A percentile compares a stretch with the other conserved stretches of the same genome.
phyloP scores from a whole-genome alignment of 2,888 invertebrate genomes.

The Antheraea yamamai region DNA sequence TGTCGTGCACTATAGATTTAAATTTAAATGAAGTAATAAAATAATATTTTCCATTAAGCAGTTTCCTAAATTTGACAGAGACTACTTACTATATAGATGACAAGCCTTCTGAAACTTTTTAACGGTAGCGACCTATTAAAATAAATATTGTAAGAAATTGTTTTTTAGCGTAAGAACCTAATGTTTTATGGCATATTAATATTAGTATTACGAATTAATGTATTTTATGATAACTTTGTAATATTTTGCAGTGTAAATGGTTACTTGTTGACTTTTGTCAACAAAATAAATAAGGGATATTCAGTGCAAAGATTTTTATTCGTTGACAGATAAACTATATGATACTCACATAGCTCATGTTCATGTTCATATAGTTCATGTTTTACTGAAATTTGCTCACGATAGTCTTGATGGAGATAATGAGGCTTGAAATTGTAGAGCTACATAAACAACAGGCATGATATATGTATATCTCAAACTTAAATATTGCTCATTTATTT shows the following conservation, averaged over 20 bases:
- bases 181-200: neutral
- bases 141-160: conserved; percentile 34
- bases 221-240: neutral
- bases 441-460: no score
- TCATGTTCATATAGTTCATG: no score
- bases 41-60: conserved; percentile 55
- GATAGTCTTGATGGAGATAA: no score
- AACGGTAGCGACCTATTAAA: conserved; percentile 37
- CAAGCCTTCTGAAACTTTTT: conserved; percentile 57
- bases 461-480: no score
- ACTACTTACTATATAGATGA: conserved; percentile 44
- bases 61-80: conserved; percentile 73
- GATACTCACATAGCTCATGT: no score
- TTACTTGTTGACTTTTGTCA: neutral
- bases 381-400: no score
- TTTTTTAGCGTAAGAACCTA: conserved; percentile 24
- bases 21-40: conserved; percentile 28
- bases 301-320: no score
- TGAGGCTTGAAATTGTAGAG: no score
- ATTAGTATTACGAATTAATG: neutral
- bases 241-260: neutral
- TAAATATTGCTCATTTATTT: no score
- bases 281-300: no score
- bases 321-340: no score
- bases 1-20: conserved; percentile 23